Conservation (phyloP, 1,140 invertebrate species). For the Sitophilus oryzae region DNA sequence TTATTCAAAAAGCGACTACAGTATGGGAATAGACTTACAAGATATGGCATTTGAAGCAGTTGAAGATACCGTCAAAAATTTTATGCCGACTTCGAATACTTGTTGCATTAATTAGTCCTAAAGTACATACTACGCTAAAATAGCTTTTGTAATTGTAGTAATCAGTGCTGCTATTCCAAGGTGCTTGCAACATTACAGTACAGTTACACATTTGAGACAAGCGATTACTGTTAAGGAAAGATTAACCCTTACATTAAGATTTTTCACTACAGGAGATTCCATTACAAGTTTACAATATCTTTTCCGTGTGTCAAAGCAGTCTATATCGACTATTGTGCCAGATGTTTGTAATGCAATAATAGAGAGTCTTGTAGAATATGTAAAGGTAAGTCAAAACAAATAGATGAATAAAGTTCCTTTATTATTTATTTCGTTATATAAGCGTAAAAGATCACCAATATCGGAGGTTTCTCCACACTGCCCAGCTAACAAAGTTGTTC, state of each 20-base stretch:
- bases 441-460: conserved; percentile 5
- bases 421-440: not conserved
- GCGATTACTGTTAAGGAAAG: conserved; percentile 2
- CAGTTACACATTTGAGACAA: not conserved
- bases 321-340: not conserved
- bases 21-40: conserved; percentile 7
- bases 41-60: conserved; percentile 10
- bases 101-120: conserved; percentile 1
- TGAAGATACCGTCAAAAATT: conserved; percentile 6
- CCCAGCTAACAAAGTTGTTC: too few relatives aligned
- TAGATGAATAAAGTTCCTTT: conserved; percentile 2
- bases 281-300: conserved; percentile 6
- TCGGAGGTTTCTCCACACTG: too few relatives aligned
- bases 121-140: conserved; percentile 44
- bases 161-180: conserved; percentile 40
- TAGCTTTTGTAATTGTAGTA: conserved; percentile 50
- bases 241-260: conserved; percentile 2
- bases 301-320: conserved; percentile 1
- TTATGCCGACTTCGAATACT: conserved; percentile 1
- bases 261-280: not conserved
- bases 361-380: conserved; percentile 1
- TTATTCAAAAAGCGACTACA: conserved; percentile 10
- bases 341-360: conserved; percentile 5
- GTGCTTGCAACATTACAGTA: conserved; percentile 32
- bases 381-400: conserved; percentile 1